Conservation (phyloP, 2,113 vertebrate genomes). For the Pterocles orientalis region DNA sequence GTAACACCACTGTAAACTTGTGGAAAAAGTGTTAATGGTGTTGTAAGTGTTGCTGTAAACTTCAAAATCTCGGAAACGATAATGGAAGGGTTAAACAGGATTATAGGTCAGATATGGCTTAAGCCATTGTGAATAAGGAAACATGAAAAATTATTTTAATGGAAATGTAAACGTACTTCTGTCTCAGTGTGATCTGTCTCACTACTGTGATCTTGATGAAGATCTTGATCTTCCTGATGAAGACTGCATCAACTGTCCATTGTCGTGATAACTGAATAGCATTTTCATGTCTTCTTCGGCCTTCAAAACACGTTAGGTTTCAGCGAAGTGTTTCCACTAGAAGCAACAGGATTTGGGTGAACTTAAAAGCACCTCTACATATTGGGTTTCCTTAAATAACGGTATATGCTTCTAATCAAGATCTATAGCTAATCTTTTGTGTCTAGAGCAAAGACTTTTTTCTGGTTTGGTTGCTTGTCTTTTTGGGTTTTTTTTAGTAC, state of each 20-base stretch:
- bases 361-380: not conserved
- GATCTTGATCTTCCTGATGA: not conserved
- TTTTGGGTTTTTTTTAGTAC: not conserved
- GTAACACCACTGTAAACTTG: not conserved
- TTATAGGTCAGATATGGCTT: not conserved
- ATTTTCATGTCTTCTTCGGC: not conserved
- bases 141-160: not conserved
- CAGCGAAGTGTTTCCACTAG: not conserved
- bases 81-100: not conserved
- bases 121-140: not conserved
- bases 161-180: not conserved
- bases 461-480: not conserved
- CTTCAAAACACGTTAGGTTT: not conserved
- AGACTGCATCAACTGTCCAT: not conserved
- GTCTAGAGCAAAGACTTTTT: not conserved
- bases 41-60: not conserved
- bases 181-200: not conserved
- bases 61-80: not conserved
- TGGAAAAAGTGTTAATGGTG: not conserved
- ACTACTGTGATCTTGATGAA: not conserved
- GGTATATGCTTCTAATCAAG: not conserved
- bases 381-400: not conserved
- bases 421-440: not conserved
- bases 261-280: not conserved
- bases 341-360: not conserved